These are phyloP conservation scores for Liolophura sinensis DNA, from an alignment of 1,140 invertebrate species.

Conservation along the genomic window DNA sequence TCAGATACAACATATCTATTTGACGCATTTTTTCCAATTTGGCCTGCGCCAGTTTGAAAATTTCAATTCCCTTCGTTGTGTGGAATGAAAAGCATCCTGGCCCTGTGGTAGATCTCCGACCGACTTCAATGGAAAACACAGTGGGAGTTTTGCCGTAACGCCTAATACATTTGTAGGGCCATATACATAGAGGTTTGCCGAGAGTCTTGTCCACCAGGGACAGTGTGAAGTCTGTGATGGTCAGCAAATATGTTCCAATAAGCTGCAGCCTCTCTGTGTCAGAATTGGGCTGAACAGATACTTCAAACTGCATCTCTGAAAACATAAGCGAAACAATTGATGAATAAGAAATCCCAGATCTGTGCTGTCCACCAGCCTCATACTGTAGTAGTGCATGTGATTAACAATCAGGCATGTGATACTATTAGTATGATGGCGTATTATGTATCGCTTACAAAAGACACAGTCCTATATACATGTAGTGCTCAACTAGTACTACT, in stretches of 20 bases:
- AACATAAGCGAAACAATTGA: slow-evolving; percentile 9
- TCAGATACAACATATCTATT: too few relatives aligned
- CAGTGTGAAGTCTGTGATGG: slow-evolving; percentile 12
- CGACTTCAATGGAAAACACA: slow-evolving; percentile 88
- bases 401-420: too few relatives aligned
- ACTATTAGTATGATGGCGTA: too few relatives aligned
- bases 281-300: slow-evolving; percentile 11
- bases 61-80: slow-evolving; percentile 33
- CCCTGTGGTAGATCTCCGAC: slow-evolving; percentile 82
- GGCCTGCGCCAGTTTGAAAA: slow-evolving; percentile 17
- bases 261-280: slow-evolving; percentile 12
- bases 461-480: too few relatives aligned
- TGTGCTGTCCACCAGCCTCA: neutral
- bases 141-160: slow-evolving; percentile 80
- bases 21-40: too few relatives aligned
- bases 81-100: slow-evolving; percentile 81
- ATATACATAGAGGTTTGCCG: slow-evolving; percentile 60
- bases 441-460: too few relatives aligned
- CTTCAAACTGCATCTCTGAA: slow-evolving; percentile 21
- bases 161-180: slow-evolving; percentile 84
- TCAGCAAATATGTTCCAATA: slow-evolving; percentile 17
- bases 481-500: too few relatives aligned
- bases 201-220: slow-evolving; percentile 11
- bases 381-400: too few relatives aligned
- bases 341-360: too few relatives aligned